Evolutionary conservation across 2,888 invertebrate genomes (phyloP), one percentile per base, ranked within the genome.

Genomic region (Rhagonycha lutea): DNA sequence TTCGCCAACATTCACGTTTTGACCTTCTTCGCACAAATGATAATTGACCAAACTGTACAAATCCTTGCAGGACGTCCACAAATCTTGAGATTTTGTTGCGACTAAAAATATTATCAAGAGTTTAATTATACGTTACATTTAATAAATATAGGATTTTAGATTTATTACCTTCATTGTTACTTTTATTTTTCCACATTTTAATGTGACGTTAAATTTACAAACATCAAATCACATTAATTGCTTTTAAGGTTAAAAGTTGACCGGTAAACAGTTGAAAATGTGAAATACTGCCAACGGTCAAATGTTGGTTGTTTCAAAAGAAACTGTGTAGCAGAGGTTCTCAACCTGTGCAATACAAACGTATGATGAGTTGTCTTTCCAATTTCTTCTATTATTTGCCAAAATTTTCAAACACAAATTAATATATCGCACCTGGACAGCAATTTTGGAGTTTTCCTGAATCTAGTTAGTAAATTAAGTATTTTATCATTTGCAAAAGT

Each of bases 1-100:
- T 77, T 93, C 92, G 18, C 92, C 91, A 83, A 92, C 92, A 4
- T 90, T 91, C 28, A 90, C 90, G 69, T 82, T 80, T 9, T 89
- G 89, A 68, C 88, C 89, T 29, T 92, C 90, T 70, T 91, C 90
- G 8, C 91, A 89, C 32, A 95, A 89, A 82, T 93, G 92, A 73
- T 91, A 90, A 83, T 94, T 94, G 61, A 95, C 92, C 68, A 93
- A 90, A 28, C 89, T 90, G 78, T 93, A 92, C 61, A 96, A 87
- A 83, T 95, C 94, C 84, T 95, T 95, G 87, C 92, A 95, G 0
- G 95, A 94, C 68, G 94, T 94, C 96, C 96, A 96, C 89, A 95
- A 90, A 87, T 96, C 95, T 84, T 94, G 94, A 10, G 91, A 90
- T 62, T 89, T 84, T 73, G 78, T 82, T 65, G 75, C 78, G 76